phyloP scores from a whole-genome alignment of 2,888 invertebrate species.

The Philopedon plagiatum region DNA sequence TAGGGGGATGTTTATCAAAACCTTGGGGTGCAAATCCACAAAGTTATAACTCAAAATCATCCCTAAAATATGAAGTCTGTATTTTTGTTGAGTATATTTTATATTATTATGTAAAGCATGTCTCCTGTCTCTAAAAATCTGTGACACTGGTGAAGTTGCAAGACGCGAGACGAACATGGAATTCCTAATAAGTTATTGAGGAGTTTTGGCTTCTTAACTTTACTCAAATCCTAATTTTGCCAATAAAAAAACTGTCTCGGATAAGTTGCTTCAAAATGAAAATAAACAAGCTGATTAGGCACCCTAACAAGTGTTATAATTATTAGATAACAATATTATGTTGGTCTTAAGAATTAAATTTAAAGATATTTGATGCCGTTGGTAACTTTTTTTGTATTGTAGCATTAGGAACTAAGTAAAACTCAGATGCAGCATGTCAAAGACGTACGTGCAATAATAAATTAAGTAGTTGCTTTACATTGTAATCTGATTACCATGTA shows the following conservation, averaged over 20 bases:
- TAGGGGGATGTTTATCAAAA: conserved; percentile 40
- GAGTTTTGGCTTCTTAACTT: conserved; percentile 37
- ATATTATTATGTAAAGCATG: conserved; percentile 51
- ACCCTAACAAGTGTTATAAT: too few species aligned
- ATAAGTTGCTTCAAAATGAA: background rate
- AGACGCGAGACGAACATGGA: conserved; percentile 42
- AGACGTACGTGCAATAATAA: too few species aligned
- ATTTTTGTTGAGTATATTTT: conserved; percentile 45
- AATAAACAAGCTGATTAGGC: background rate
- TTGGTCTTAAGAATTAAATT: too few species aligned
- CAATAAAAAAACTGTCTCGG: conserved; percentile 8
- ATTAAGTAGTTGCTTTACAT: too few species aligned
- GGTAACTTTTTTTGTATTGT: too few species aligned
- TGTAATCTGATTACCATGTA: too few species aligned
- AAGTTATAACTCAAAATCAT: conserved; percentile 42
- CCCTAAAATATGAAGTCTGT: conserved; percentile 46
- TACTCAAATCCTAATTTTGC: conserved; percentile 5
- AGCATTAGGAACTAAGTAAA: too few species aligned
- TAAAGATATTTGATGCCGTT: too few species aligned
- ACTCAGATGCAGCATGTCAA: too few species aligned
- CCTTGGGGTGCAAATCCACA: conserved; percentile 35
- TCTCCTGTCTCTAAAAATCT: conserved; percentile 48
- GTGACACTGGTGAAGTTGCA: conserved; percentile 49
- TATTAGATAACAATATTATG: too few species aligned
- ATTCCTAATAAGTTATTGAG: conserved; percentile 49